These are phyloP conservation scores for Myocastor coypus DNA, from an alignment of 2,113 vertebrate genomes.

Conservation along the genomic window DNA sequence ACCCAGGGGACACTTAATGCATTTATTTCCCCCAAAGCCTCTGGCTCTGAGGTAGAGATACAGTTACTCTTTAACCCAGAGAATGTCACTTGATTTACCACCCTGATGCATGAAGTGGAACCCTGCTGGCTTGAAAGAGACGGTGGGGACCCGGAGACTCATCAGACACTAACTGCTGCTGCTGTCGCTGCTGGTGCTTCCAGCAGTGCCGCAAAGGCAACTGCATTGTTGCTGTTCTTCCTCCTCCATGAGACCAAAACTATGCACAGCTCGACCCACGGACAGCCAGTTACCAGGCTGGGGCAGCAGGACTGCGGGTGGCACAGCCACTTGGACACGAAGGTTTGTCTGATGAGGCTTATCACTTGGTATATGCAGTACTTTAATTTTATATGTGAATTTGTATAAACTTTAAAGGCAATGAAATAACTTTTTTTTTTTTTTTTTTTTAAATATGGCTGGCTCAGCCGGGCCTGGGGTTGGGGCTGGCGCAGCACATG, in stretches of 20 bases:
- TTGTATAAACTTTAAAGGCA: neutral
- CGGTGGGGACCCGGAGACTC: conserved; percentile 59
- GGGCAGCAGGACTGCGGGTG: rapidly evolving
- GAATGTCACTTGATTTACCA: conserved; percentile 62
- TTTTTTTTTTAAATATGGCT: too few species aligned
- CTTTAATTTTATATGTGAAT: neutral
- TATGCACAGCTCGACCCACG: neutral
- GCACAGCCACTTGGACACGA: neutral
- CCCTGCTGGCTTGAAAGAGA: conserved; percentile 60
- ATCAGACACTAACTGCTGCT: conserved; percentile 68
- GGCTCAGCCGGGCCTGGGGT: too few species aligned
- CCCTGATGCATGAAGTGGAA: conserved; percentile 62
- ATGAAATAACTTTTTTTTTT: neutral
- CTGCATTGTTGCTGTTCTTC: conserved; percentile 10
- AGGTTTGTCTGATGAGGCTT: neutral
- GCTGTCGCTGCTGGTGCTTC: conserved; percentile 1
- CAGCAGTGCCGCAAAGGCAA: conserved; percentile 23
- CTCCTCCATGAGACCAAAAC: neutral
- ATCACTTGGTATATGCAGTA: neutral
- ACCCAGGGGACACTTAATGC: neutral
- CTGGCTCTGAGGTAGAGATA: conserved; percentile 11
- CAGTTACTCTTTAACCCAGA: conserved; percentile 35
- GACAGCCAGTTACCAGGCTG: neutral
- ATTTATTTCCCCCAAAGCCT: neutral
- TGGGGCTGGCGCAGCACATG: too few species aligned